phyloP scores from a whole-genome alignment of 2,113 vertebrate genomes.

The Anser cygnoides region DNA sequence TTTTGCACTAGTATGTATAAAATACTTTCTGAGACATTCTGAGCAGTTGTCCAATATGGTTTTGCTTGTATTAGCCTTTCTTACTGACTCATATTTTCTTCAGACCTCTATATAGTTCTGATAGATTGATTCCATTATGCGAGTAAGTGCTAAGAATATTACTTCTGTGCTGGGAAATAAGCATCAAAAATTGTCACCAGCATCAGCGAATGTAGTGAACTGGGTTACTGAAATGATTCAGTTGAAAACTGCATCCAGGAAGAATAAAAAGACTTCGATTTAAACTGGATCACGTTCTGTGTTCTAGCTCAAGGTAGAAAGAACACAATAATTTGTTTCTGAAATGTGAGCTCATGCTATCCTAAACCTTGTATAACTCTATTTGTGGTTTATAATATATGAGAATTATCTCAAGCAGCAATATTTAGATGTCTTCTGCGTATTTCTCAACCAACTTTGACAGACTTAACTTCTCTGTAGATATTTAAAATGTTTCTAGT shows the following conservation, averaged over 20 bases:
- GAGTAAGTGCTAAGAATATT: background rate
- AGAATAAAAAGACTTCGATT: background rate
- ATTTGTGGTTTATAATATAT: background rate
- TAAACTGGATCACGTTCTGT: background rate
- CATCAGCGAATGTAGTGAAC: background rate
- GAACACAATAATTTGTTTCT: background rate
- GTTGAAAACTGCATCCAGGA: background rate
- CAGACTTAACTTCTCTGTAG: background rate
- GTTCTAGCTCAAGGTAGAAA: background rate
- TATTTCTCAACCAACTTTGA: background rate
- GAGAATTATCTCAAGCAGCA: background rate
- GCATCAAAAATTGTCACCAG: background rate
- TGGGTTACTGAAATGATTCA: background rate
- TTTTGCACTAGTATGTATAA: background rate
- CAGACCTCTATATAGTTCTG: background rate
- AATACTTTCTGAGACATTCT: background rate
- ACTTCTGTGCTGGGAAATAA: background rate
- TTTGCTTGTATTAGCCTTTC: background rate
- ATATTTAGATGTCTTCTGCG: background rate
- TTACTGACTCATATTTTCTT: background rate
- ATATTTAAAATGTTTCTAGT: background rate
- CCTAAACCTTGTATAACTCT: background rate
- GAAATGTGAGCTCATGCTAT: background rate
- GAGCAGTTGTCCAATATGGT: background rate
- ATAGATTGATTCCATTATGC: constrained; percentile 19